phyloP scores from a whole-genome alignment of 1,140 invertebrate genomes.

The Microplitis demolitor region DNA sequence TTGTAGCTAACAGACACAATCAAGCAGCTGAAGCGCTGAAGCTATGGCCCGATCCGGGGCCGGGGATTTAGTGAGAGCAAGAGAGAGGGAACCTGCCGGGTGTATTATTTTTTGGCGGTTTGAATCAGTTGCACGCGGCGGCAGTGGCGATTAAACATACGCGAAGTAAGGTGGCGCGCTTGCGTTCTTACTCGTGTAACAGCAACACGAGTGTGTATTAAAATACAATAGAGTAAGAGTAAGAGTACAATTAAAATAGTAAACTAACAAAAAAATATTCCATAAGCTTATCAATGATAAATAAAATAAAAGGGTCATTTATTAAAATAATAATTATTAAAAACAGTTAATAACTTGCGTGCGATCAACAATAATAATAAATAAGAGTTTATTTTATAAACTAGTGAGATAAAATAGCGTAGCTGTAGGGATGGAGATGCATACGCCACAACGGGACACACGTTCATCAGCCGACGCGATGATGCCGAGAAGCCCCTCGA shows the following conservation, averaged over 20 bases:
- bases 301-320: too few species aligned
- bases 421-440: slow-evolving; percentile 40
- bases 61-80: neutral
- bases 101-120: slow-evolving; percentile 28
- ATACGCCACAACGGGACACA: slow-evolving; percentile 48
- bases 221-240: neutral
- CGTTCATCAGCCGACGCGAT: slow-evolving; percentile 34
- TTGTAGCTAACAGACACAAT: too few species aligned
- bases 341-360: neutral
- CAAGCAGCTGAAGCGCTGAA: neutral
- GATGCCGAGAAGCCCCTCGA: slow-evolving; percentile 47
- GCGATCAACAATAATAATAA: neutral
- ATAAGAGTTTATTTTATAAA: neutral
- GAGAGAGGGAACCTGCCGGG: neutral
- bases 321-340: too few species aligned
- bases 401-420: neutral
- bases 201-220: neutral
- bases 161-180: slow-evolving; percentile 13
- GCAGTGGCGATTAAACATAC: neutral
- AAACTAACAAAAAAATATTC: too few species aligned
- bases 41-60: neutral
- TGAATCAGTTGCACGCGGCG: slow-evolving; percentile 28
- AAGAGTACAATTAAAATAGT: neutral
- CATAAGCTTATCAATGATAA: too few species aligned
- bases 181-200: slow-evolving; percentile 1